Percentiles rank a stretch among this genome's conserved stretches.
phyloP scores from a whole-genome alignment of 2,797 vertebrate species.

The Zalophus californianus region DNA sequence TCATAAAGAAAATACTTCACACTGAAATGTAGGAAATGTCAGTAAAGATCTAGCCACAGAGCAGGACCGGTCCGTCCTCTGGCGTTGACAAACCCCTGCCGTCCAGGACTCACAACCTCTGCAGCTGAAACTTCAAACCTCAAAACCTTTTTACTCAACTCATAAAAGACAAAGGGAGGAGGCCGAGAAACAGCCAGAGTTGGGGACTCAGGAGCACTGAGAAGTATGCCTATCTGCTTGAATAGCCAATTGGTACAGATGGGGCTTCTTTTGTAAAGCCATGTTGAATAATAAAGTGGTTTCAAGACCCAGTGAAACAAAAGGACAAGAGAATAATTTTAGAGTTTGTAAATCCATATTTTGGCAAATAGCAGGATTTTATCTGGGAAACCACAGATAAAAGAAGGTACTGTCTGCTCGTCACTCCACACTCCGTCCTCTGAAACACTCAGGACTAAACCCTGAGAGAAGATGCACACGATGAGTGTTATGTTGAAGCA shows the following conservation, averaged over 20 bases:
- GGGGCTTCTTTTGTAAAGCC: background rate
- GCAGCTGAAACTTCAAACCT: background rate
- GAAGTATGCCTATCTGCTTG: background rate
- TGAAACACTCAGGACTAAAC: background rate
- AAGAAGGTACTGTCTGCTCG: background rate
- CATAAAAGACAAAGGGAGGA: background rate
- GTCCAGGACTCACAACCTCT: background rate
- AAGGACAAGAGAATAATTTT: background rate
- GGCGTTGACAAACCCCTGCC: too few relatives aligned
- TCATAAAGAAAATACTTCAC: background rate
- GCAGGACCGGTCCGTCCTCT: background rate
- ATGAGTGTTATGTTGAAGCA: background rate
- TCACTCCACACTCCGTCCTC: background rate
- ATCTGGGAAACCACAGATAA: background rate
- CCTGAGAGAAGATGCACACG: background rate
- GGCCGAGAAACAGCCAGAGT: background rate
- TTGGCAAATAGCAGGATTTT: background rate
- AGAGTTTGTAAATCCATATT: background rate
- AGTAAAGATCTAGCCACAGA: background rate
- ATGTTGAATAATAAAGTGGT: background rate
- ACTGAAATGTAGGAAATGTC: background rate
- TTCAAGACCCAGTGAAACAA: background rate
- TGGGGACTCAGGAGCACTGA: background rate
- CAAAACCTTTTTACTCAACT: background rate
- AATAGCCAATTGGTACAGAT: background rate